Evolutionary conservation across 2,888 invertebrate species (phyloP), one percentile per base, ranked within the genome.

Genomic region (Octonoba sinensis): DNA sequence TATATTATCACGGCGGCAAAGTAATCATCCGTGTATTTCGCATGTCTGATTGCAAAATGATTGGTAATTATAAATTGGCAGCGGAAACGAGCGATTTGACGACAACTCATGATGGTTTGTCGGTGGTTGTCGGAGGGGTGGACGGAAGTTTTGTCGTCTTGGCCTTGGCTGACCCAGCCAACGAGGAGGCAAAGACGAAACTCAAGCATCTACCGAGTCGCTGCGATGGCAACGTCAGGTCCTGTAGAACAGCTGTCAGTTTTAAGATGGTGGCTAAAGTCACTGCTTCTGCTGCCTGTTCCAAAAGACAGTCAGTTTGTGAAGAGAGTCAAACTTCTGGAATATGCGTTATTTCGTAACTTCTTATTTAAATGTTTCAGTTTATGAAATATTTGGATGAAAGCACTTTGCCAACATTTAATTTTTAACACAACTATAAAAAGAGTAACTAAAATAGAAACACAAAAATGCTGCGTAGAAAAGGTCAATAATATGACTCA

Each of bases 1-100:
- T 98, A 67, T 99, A 99, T 88, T 99, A 99, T 87, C 98, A 99
- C 88, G 95, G 96, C 85, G 98, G 98, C 0, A 92, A 95, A 86
- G 96, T 97, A 89, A 98, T 98, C 0, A 91, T 99, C 73, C 91
- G 98, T 82, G 94, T 98, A 0, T 98, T 98, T 88, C 93, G 96
- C 86, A 94, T 96, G 15, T 89, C 92, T 0, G 98, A 99, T 87
- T 96, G 96, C 0, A 92, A 93, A 87, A 93, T 95, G 90, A 93
- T 99, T 85, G 97, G 98, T 0, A 97, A 97, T 88, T 98, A 95
- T 88, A 90, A 95, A 46, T 93, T 96, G 18, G 83, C 95, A 85
- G 96, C 96, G 0, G 96, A 96, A 88, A 90, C 96, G 83, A 95
- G 94, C 1, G 94, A 94, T 0, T 92, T 96, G 0, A 95, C 95